A percentile compares a stretch with the other conserved stretches of the same genome.
phyloP scores from a whole-genome alignment of 2,888 invertebrate genomes.

The Panopea generosa region DNA sequence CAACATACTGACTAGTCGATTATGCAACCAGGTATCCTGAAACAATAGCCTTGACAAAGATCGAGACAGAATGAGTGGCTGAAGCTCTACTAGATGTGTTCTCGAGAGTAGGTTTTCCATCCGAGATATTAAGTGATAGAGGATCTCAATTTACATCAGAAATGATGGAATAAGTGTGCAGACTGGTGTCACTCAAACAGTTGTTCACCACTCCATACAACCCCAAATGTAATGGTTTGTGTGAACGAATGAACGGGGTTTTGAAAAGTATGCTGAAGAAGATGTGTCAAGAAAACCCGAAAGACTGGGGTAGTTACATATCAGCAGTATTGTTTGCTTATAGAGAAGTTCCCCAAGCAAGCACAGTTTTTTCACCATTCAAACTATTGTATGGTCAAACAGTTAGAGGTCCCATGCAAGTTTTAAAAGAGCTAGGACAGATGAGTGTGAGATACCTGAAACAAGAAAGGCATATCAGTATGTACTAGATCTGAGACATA shows the following conservation, averaged over 20 bases:
- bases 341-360: slow-evolving; percentile 52
- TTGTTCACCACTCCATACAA: slow-evolving; percentile 10
- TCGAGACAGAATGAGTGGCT: not conserved
- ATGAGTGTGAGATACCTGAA: no score
- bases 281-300: slow-evolving; percentile 18
- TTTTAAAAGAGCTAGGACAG: no score
- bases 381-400: slow-evolving; percentile 38
- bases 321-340: slow-evolving; percentile 59
- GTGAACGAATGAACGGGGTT: slow-evolving; percentile 56
- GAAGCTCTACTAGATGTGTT: slow-evolving; percentile 24
- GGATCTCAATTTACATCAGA: slow-evolving; percentile 45
- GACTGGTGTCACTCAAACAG: slow-evolving; percentile 6
- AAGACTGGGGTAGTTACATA: slow-evolving; percentile 63
- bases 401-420: no score
- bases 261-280: slow-evolving; percentile 14
- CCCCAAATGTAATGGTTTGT: slow-evolving; percentile 22
- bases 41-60: slow-evolving; percentile 5
- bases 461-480: no score
- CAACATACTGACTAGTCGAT: slow-evolving; percentile 55
- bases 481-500: no score
- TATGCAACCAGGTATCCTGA: slow-evolving; percentile 47
- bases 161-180: not conserved
- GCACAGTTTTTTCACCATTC: slow-evolving; percentile 39
- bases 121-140: slow-evolving; percentile 30
- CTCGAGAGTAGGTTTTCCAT: slow-evolving; percentile 4